Evolutionary conservation across 2,113 vertebrate genomes (phyloP), one percentile per base, ranked within the genome.

Genomic region (Emydura subglobosa): DNA sequence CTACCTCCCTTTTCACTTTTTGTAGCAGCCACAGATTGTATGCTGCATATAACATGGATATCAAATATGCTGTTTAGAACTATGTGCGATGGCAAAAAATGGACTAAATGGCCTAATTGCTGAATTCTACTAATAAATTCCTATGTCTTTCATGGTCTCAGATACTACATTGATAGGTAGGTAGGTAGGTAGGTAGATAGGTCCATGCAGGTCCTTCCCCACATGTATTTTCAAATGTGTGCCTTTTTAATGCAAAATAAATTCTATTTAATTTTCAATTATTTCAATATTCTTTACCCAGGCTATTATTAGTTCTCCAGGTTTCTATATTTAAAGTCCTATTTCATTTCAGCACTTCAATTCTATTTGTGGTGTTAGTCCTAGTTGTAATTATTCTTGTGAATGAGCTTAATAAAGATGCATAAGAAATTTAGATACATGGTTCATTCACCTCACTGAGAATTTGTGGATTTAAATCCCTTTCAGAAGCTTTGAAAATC

Each of bases 301-400:
- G 39, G 14, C 12, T 61, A 22, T 74, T 74, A 74, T 74, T 22
- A 74, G 16, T 39, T 74, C 19, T 24, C 17, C 68, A 74, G 5
- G 39, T 47, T 59, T 94, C 49, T 74, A 61, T 84, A 92, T 95
- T 89, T 92, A 59, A 7, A 59, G 27, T 42, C 1, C 53, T 83
- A 34, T 55, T 39, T 2, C 9, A 24, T 74, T 74, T 74, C 19
- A 42, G n/a, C 21, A 42, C 3, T 42, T 76, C 6, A 50, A 78
- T 76, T 88, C 10, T 57, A 7, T 1, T 4, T 16, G 1, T 1
- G 10, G 57, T 84, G 78, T 2, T 39, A 39, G 17, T 39, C 85
- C 85, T 89, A 13, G 4, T 57, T 76, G 74, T 16, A 79, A 24
- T 27, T 29, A 2, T 6, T 85, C 2, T 94, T 87, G 22, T 91